Evolutionary conservation across 1,140 invertebrate genomes (phyloP).

Genomic region (Parapsyche elsis): DNA sequence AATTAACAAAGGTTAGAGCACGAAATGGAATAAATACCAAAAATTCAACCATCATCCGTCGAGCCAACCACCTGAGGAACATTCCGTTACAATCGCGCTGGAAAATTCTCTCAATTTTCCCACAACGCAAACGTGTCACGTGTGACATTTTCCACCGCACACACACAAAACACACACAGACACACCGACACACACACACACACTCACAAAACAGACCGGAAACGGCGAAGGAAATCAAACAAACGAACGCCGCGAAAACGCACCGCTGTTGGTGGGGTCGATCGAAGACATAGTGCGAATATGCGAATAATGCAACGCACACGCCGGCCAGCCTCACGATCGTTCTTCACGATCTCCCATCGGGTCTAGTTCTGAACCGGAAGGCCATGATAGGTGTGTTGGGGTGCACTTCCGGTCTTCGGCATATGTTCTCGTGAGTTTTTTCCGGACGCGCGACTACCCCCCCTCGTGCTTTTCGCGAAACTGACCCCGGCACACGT

Average conservation of each 20-base stretch:
- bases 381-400: background rate
- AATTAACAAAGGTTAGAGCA: background rate
- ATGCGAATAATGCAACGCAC: too few species aligned
- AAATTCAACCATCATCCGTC: constrained; percentile 45
- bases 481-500: constrained; percentile 51
- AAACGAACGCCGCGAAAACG: too few species aligned
- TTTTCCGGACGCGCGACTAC: background rate
- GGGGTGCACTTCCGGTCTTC: background rate
- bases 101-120: constrained; percentile 24
- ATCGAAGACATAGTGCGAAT: background rate
- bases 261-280: too few species aligned
- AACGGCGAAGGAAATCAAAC: background rate
- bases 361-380: too few species aligned
- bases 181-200: background rate
- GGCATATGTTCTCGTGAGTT: background rate
- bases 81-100: background rate
- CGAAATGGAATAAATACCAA: constrained; percentile 34
- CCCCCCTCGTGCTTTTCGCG: constrained; percentile 18
- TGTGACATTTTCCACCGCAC: background rate
- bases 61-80: constrained; percentile 52
- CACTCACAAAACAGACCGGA: background rate
- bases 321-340: background rate
- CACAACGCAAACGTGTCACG: background rate
- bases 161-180: background rate
- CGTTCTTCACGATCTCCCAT: too few species aligned